Evolutionary conservation across 2,888 invertebrate species (phyloP), one percentile per base, ranked within the genome.

Genomic region (Dryocosmus kuriphilus): DNA sequence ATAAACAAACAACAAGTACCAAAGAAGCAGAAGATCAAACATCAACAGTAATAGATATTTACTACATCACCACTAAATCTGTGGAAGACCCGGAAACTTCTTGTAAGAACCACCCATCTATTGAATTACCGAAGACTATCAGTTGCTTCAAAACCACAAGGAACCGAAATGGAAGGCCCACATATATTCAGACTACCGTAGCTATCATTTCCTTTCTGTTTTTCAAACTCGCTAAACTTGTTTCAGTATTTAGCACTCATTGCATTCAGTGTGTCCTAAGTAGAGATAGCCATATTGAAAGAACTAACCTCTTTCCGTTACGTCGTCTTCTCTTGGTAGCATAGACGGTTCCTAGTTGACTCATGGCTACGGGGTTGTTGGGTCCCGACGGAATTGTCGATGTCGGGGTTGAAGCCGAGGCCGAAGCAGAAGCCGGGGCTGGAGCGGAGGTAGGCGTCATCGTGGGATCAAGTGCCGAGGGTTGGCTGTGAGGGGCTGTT

Each of bases 281-380:
- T 27, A 30, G 51, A 51, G 51, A 65, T 38, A 51, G 51, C 11
- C 41, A 51, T 30, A 8, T 30, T 11, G n/a, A 75, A 41, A 30
- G 61, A 77, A 89, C 95, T 93, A 92, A 98, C 98, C 98, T 98
- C 94, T 98, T 98, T 85, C 98, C 98, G 93, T 98, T 98, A 91
- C 98, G 94, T 89, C 98, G 94, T 90, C 98, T 94, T 91, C 98
- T 93, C 93, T 98, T 98, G 88, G 98, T 98, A 88, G 98, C 98
- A 93, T 98, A 98, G 90, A 98, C 98, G 89, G 98, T 98, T 86
- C 98, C 97, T 89, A 98, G 95, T 92, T 98, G 98, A 93, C 97
- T 97, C 95, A 96, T 96, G 89, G 93, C 93, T 83, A 90, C 90
- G 86, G 91, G 88, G 85, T 91, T 90, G 87, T 89, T 90, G 81